These are phyloP conservation scores for Atherinomorus stipes DNA, from an alignment of 2,113 vertebrate species.

Conservation along the genomic window DNA sequence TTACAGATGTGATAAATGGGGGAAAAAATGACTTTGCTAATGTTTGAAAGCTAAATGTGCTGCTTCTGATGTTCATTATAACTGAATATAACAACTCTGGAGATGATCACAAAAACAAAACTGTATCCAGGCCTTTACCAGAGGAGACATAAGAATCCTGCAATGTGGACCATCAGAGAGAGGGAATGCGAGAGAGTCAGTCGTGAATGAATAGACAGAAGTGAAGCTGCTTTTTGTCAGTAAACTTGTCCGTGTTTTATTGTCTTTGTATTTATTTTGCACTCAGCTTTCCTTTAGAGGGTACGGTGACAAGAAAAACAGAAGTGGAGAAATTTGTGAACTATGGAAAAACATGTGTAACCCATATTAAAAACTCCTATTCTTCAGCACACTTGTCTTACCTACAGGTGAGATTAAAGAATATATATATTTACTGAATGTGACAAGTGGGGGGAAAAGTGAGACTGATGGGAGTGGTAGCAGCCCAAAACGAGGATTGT, in stretches of 20 bases:
- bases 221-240: slow-evolving; percentile 55
- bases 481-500: slow-evolving; percentile 28
- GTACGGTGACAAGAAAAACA: not conserved
- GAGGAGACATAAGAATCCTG: slow-evolving; percentile 25
- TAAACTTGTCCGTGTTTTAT: slow-evolving; percentile 58
- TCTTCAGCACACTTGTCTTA: slow-evolving; percentile 26
- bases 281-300: slow-evolving; percentile 58
- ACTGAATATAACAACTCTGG: slow-evolving; percentile 36
- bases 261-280: slow-evolving; percentile 59
- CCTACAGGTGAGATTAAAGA: not conserved
- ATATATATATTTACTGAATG: slow-evolving; percentile 24
- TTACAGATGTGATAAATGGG: slow-evolving; percentile 45
- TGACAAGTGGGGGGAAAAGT: not conserved
- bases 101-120: slow-evolving; percentile 18
- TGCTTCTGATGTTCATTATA: slow-evolving; percentile 58
- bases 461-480: not conserved
- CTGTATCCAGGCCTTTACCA: slow-evolving; percentile 22
- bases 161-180: slow-evolving; percentile 6
- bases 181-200: slow-evolving; percentile 32
- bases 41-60: slow-evolving; percentile 53
- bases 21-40: slow-evolving; percentile 34
- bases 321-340: not conserved
- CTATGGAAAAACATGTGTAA: not conserved
- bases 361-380: not conserved
- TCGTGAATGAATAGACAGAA: not conserved